These are phyloP conservation scores for Torymus auratus DNA, from an alignment of 2,888 invertebrate species.

Conservation along the genomic window DNA sequence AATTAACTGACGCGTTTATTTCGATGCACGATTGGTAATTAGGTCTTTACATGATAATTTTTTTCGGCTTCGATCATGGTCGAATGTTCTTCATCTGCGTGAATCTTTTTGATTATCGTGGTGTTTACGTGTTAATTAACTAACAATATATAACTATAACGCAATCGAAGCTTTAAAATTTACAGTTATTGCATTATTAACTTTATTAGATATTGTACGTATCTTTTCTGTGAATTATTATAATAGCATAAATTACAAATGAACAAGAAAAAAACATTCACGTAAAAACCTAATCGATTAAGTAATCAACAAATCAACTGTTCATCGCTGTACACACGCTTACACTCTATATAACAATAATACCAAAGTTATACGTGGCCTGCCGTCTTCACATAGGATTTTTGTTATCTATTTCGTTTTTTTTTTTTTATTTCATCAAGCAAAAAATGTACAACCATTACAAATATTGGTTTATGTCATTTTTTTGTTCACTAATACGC, in stretches of 20 bases:
- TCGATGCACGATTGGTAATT: conserved; percentile 61
- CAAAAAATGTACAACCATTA: conserved; percentile 71
- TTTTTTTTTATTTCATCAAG: conserved; percentile 47
- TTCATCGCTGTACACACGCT: conserved; percentile 68
- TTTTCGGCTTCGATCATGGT: conserved; percentile 17
- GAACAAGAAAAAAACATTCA: conserved; percentile 37
- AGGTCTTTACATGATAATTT: conserved; percentile 28
- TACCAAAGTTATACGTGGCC: conserved; percentile 67
- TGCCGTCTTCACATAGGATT: conserved; percentile 40
- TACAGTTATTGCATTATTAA: too few species aligned
- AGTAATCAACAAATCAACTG: conserved; percentile 62
- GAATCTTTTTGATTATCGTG: too few species aligned
- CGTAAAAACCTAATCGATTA: conserved; percentile 60
- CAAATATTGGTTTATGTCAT: conserved; percentile 64
- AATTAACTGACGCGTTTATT: conserved; percentile 58
- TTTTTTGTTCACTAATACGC: conserved; percentile 62
- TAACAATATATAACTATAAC: too few species aligned
- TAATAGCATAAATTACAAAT: conserved; percentile 1
- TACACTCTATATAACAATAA: conserved; percentile 70
- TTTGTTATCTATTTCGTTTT: conserved; percentile 46
- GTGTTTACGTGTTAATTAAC: too few species aligned
- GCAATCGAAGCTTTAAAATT: too few species aligned
- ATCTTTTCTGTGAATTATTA: too few species aligned
- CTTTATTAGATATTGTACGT: too few species aligned
- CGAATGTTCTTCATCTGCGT: conserved; percentile 23